phyloP scores from a whole-genome alignment of 2,113 vertebrate genomes.

The Sigmodon hispidus region DNA sequence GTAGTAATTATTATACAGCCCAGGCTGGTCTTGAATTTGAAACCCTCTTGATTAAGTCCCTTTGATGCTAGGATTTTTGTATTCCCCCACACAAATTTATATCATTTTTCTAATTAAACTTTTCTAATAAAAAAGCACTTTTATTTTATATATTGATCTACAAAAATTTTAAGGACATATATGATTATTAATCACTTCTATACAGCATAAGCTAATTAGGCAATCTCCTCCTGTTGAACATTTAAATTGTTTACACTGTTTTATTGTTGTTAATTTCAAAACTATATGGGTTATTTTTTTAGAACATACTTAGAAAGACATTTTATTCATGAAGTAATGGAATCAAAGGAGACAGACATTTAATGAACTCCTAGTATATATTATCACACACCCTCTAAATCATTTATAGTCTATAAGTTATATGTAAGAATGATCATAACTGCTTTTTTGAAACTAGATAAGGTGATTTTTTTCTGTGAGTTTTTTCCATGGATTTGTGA shows the following conservation, averaged over 20 bases:
- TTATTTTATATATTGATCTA: neutral
- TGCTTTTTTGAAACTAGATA: neutral
- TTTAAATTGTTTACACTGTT: neutral
- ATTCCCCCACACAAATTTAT: neutral
- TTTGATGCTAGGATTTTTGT: neutral
- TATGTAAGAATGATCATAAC: neutral
- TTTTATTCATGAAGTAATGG: neutral
- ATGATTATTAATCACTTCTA: neutral
- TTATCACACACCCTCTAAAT: neutral
- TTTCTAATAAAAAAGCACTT: constrained; percentile 33
- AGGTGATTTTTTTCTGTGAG: neutral
- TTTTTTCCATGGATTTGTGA: neutral
- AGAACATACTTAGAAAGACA: neutral
- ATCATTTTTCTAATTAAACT: neutral
- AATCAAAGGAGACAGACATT: neutral
- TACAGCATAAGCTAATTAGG: neutral
- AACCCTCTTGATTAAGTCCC: neutral
- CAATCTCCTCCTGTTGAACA: neutral
- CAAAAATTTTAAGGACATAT: constrained; percentile 8
- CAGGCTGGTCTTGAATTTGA: neutral
- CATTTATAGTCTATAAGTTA: neutral
- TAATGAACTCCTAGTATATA: neutral
- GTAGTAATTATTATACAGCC: neutral
- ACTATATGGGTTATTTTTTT: neutral
- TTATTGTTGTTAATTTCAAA: neutral